Conservation (phyloP, 2,888 invertebrate genomes). For the Aromia moschata region DNA sequence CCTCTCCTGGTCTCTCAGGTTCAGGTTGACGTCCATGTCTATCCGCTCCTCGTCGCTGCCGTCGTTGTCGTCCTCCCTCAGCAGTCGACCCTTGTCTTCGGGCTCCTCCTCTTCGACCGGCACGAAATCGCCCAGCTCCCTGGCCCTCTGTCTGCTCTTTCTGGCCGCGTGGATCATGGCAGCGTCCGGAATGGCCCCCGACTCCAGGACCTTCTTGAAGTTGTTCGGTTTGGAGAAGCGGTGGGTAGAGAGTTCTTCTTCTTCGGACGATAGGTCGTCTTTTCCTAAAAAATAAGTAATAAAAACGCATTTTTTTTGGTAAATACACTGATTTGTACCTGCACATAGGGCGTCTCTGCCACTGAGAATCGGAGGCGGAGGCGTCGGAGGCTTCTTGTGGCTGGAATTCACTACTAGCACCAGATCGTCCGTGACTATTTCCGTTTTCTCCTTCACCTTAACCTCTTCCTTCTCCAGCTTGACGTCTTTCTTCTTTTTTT, state of each 20-base stretch:
- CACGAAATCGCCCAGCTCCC: constrained; percentile 79
- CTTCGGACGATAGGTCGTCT: constrained; percentile 73
- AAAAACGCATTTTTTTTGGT: not conserved
- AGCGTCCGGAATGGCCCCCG: constrained; percentile 96
- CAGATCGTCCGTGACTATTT: constrained; percentile 76
- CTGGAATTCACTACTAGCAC: constrained; percentile 66
- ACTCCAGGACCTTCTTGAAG: constrained; percentile 82
- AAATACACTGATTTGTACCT: constrained; percentile 57
- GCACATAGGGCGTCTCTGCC: constrained; percentile 87
- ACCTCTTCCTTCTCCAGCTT: constrained; percentile 57
- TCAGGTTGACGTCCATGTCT: constrained; percentile 85
- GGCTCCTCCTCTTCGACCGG: constrained; percentile 64
- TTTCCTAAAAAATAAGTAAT: constrained; percentile 60
- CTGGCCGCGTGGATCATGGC: constrained; percentile 97
- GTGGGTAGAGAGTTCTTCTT: constrained; percentile 65
- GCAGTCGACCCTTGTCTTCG: constrained; percentile 67
- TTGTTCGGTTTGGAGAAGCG: constrained; percentile 74
- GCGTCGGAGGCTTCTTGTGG: constrained; percentile 56
- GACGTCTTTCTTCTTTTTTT: constrained; percentile 71
- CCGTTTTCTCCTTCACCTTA: constrained; percentile 68
- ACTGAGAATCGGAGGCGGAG: constrained; percentile 70
- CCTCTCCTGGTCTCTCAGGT: constrained; percentile 78
- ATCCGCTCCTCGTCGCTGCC: constrained; percentile 88
- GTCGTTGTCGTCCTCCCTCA: constrained; percentile 84
- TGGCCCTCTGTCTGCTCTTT: constrained; percentile 92